phyloP scores from a whole-genome alignment of 2,888 invertebrate genomes.

The Rhamnusium bicolor region DNA sequence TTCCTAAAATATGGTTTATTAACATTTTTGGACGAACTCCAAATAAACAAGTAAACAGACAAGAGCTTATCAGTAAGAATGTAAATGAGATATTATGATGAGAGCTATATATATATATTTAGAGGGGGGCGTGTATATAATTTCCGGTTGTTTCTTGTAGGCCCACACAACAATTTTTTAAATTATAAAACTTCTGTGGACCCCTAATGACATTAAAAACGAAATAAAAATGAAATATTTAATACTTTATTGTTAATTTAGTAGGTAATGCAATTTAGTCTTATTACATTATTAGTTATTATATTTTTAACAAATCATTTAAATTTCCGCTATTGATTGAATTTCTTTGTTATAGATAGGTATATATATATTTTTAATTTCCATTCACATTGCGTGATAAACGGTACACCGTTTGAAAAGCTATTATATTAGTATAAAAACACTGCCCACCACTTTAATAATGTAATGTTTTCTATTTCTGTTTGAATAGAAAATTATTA shows the following conservation, averaged over 20 bases:
- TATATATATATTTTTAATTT: conserved; percentile 2
- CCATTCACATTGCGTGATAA: conserved; percentile 2
- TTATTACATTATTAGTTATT: neutral
- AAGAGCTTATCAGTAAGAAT: neutral
- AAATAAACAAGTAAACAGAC: neutral
- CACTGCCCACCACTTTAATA: neutral
- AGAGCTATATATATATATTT: neutral
- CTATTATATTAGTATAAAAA: neutral
- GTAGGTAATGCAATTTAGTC: no score
- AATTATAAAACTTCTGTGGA: neutral
- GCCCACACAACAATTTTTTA: neutral
- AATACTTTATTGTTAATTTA: no score
- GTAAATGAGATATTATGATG: neutral
- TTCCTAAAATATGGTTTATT: neutral
- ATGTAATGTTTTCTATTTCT: neutral
- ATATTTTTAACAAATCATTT: neutral
- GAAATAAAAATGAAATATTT: neutral
- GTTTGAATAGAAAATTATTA: neutral
- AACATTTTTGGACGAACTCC: conserved; percentile 7
- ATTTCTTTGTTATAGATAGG: no score
- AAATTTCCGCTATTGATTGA: neutral
- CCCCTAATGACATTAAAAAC: neutral
- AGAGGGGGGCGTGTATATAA: conserved; percentile 17
- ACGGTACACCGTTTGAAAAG: neutral
- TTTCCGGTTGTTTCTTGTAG: neutral